Conservation (phyloP, 2,888 invertebrate species). For the Bembecia ichneumoniformis region DNA sequence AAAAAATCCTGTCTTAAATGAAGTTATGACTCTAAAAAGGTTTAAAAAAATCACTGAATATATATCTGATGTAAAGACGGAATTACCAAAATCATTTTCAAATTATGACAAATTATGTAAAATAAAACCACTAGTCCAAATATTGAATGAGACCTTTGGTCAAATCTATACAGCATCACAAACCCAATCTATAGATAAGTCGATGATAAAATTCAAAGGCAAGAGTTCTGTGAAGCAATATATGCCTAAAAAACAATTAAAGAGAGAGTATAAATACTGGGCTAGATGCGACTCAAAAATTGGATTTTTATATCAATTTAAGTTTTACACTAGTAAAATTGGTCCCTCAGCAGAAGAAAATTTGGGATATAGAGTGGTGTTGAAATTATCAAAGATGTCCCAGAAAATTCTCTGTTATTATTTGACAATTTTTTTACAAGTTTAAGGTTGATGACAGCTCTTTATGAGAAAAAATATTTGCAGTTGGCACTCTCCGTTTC, state of each 20-base stretch:
- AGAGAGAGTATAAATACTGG: slow-evolving; percentile 13
- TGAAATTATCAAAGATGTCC: background rate
- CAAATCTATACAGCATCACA: slow-evolving; percentile 6
- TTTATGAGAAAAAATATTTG: slow-evolving; percentile 3
- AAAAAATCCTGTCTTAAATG: background rate
- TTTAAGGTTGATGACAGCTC: background rate
- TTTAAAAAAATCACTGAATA: slow-evolving; percentile 4
- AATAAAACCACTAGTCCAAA: slow-evolving; percentile 6
- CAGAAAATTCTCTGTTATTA: slow-evolving; percentile 1
- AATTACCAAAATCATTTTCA: background rate
- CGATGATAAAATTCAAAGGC: slow-evolving; percentile 15
- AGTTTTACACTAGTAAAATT: slow-evolving; percentile 1
- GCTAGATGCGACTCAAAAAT: slow-evolving; percentile 9
- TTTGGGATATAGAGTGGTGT: slow-evolving; percentile 1
- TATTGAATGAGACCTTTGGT: slow-evolving; percentile 3
- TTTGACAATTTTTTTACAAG: slow-evolving; percentile 3
- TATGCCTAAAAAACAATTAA: slow-evolving; percentile 13
- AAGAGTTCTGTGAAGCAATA: slow-evolving; percentile 10
- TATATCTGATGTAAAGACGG: background rate
- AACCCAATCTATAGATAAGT: slow-evolving; percentile 11
- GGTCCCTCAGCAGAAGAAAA: background rate
- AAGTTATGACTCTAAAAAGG: slow-evolving; percentile 2
- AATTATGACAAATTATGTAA: slow-evolving; percentile 11
- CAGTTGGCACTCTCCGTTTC: slow-evolving; percentile 1
- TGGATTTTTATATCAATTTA: slow-evolving; percentile 8